Evolutionary conservation across 2,113 vertebrate species (phyloP).

Genomic region (Leuciscus idus): DNA sequence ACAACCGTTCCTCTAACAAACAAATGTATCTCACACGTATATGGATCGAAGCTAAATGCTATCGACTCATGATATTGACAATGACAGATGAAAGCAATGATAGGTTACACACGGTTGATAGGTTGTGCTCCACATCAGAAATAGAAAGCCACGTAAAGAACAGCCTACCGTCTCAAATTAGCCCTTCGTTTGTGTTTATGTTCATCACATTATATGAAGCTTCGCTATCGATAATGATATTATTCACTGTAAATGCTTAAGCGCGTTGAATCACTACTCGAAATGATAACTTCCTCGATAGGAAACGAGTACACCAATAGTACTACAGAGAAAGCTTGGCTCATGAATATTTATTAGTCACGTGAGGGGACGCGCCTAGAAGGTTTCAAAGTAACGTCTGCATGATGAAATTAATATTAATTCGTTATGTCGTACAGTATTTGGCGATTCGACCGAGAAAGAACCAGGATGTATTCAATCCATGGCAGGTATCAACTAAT

Average conservation of each 20-base stretch:
- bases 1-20: background rate
- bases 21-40: background rate
- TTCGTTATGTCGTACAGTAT: background rate
- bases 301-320: background rate
- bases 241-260: background rate
- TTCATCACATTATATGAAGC: background rate
- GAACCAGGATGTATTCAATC: background rate
- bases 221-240: background rate
- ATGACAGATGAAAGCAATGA: constrained; percentile 1
- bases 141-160: constrained; percentile 1
- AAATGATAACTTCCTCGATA: constrained; percentile 20
- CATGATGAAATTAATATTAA: background rate
- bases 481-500: background rate
- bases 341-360: constrained; percentile 31
- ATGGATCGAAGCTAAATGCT: background rate
- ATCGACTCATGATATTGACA: background rate
- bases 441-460: background rate
- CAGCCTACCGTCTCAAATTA: constrained; percentile 45
- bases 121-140: background rate
- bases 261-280: background rate
- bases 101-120: background rate
- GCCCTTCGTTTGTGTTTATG: constrained; percentile 1
- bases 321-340: background rate
- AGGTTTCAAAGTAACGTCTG: background rate
- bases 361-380: background rate